Percentiles rank a stretch among this genome's conserved stretches.
phyloP scores from a whole-genome alignment of 2,888 invertebrate genomes.

The Odontothrips loti region DNA sequence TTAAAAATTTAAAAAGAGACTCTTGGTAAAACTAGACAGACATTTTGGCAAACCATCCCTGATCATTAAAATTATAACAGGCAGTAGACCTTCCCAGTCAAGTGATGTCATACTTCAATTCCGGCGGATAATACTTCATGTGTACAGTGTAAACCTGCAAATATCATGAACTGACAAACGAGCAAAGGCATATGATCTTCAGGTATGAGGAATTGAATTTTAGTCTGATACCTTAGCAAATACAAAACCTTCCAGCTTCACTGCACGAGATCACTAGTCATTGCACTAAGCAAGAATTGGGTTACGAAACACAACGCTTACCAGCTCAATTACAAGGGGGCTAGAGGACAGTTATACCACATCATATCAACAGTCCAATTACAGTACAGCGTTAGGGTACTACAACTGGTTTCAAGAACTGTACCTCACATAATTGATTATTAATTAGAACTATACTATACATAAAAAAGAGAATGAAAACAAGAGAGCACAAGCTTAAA shows the following conservation, averaged over 20 bases:
- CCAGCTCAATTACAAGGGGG: neutral
- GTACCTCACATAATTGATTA: neutral
- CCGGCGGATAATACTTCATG: too few relatives aligned
- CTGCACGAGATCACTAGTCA: too few relatives aligned
- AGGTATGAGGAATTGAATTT: neutral
- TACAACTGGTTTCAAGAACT: neutral
- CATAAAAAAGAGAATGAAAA: neutral
- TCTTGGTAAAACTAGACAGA: neutral
- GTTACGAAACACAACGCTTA: neutral
- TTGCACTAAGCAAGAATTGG: neutral
- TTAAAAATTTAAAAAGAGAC: neutral
- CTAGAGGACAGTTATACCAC: neutral
- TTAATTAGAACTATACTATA: neutral
- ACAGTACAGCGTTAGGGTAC: neutral
- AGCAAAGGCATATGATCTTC: neutral
- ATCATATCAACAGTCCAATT: neutral
- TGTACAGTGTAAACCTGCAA: neutral
- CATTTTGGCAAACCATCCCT: neutral
- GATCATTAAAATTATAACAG: neutral
- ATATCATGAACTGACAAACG: neutral
- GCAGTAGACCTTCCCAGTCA: too few relatives aligned
- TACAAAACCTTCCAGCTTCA: too few relatives aligned
- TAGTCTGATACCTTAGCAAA: neutral
- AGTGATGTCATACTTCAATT: too few relatives aligned
- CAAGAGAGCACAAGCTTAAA: constrained; percentile 15